Percentiles rank a stretch among this genome's conserved stretches.
phyloP scores from a whole-genome alignment of 2,888 invertebrate genomes.

The Eilema depressum region DNA sequence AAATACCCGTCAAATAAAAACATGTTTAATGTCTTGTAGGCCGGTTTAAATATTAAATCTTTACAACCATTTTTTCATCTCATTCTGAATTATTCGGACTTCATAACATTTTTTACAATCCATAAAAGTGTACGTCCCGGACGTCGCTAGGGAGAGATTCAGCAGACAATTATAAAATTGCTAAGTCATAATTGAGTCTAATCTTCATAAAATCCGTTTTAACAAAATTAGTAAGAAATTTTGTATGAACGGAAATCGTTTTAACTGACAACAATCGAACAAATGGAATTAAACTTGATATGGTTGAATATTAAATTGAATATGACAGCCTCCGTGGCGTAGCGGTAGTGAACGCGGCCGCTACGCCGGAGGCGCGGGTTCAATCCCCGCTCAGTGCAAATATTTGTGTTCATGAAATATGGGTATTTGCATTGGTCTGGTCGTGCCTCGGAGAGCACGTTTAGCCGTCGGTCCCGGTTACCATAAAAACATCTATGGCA shows the following conservation, averaged over 20 bases:
- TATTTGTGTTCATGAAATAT: no score
- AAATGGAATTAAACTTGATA: no score
- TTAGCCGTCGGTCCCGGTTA: no score
- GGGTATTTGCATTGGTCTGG: no score
- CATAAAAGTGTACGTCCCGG: background rate
- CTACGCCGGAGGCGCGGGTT: no score
- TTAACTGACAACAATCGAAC: background rate
- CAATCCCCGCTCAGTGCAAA: no score
- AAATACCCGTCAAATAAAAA: background rate
- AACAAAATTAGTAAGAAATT: slow-evolving; percentile 2
- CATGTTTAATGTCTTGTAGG: background rate
- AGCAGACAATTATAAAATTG: background rate
- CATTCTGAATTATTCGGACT: background rate
- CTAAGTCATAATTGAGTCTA: slow-evolving; percentile 15
- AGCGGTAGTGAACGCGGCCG: no score
- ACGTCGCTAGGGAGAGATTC: background rate
- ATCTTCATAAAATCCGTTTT: slow-evolving; percentile 9
- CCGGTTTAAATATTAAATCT: background rate
- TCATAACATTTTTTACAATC: background rate
- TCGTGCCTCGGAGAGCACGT: no score
- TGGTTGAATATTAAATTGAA: no score
- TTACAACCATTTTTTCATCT: background rate
- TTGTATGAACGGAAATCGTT: background rate
- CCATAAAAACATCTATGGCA: no score
- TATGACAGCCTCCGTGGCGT: no score